Conservation (phyloP, 1,140 invertebrate species). For the Lysiphlebus fabarum region DNA sequence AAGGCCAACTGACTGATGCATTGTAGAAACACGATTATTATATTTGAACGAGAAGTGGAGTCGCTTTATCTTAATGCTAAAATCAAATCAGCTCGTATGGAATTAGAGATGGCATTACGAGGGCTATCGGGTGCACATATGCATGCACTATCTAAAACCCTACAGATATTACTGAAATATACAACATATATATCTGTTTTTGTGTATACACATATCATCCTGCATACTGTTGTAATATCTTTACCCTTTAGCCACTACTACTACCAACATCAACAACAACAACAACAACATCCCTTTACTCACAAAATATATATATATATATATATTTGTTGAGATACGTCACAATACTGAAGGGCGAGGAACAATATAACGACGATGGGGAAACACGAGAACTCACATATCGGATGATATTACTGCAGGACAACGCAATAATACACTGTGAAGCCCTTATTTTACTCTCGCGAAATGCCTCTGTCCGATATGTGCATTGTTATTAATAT, state of each 20-base stretch:
- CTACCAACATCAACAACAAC: not conserved
- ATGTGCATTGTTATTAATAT: too few species aligned
- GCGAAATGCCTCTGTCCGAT: too few species aligned
- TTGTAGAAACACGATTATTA: conserved; percentile 28
- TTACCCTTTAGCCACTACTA: not conserved
- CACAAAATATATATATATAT: conserved; percentile 1
- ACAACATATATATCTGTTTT: too few species aligned
- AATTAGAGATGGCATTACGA: conserved; percentile 55
- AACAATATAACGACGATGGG: conserved; percentile 45
- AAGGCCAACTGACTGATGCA: conserved; percentile 12
- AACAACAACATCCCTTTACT: not conserved
- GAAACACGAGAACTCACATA: conserved; percentile 49
- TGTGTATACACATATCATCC: not conserved
- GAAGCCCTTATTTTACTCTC: not conserved
- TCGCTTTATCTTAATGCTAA: conserved; percentile 55
- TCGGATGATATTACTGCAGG: conserved; percentile 46
- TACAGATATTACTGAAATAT: too few species aligned
- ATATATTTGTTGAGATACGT: conserved; percentile 31
- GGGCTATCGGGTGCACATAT: conserved; percentile 48
- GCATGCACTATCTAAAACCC: conserved; percentile 32
- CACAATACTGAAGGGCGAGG: conserved; percentile 50
- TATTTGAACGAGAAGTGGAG: not conserved
- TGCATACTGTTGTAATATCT: not conserved
- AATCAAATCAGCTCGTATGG: conserved; percentile 55
- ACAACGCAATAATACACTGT: conserved; percentile 26